These are phyloP conservation scores for Malacoraja senta DNA, from an alignment of 2,797 vertebrate genomes.

Conservation along the genomic window DNA sequence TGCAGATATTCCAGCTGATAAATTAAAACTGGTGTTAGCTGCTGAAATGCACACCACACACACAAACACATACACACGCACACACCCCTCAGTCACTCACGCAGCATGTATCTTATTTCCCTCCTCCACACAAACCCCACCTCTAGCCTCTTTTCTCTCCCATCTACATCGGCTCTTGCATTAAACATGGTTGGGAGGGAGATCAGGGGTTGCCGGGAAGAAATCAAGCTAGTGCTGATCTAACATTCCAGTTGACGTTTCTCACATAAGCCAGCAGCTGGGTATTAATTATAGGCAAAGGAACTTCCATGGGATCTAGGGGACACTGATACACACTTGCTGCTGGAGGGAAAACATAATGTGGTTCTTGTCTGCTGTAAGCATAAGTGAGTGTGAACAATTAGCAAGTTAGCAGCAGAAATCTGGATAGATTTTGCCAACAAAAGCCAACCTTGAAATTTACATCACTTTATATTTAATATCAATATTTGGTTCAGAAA, in stretches of 20 bases:
- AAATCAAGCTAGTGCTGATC: constrained; percentile 10
- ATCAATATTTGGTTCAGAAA: background rate
- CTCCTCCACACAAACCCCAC: background rate
- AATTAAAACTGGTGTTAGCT: constrained; percentile 12
- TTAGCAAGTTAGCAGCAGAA: background rate
- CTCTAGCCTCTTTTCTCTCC: background rate
- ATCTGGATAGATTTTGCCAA: background rate
- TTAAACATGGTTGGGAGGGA: background rate
- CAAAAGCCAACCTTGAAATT: background rate
- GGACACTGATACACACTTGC: background rate
- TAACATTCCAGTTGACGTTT: constrained; percentile 10
- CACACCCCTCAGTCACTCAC: constrained; percentile 10
- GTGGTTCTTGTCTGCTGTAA: background rate
- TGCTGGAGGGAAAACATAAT: background rate
- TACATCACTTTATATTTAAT: background rate
- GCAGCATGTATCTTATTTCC: constrained; percentile 2
- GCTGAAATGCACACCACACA: background rate
- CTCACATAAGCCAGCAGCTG: constrained; percentile 6
- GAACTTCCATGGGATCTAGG: background rate
- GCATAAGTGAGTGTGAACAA: constrained; percentile 7
- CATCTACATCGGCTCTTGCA: constrained; percentile 17
- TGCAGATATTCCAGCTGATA: constrained; percentile 16
- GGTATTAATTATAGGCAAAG: background rate
- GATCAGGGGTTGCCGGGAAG: background rate
- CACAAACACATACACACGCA: background rate